Evolutionary conservation across 2,888 invertebrate genomes (phyloP), one percentile per base, ranked within the genome.

Genomic region (Julus scanicus): DNA sequence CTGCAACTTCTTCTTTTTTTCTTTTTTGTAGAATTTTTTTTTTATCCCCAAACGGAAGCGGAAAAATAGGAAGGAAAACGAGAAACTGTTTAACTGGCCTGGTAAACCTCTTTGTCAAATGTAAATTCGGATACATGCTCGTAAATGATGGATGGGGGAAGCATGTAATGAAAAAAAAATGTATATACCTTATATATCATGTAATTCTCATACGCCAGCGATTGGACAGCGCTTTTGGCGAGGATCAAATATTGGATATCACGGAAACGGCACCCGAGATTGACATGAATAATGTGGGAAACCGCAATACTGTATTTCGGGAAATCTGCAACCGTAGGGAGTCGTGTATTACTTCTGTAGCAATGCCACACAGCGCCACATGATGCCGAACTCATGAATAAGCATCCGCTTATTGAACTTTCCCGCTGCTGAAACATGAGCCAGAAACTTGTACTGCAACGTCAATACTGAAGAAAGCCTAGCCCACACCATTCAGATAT

Each of bases 61-160:
- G 5, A 63, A 63, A 63, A 63, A 20, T 63, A 63, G 63, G 63
- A 63, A 63, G 63, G 63, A 63, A 63, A 63, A 63, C 63, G 63
- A 63, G 63, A 63, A 63, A 63, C 63, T 63, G 63, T 63, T 63
- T 63, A 63, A 63, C 63, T 63, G 63, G 63, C 63, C 63, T 63
- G 63, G 63, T 63, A 63, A 63, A 63, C 63, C 63, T 63, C 63
- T 63, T 63, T 63, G 63, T 63, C 63, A 15, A 63, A 63, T 63
- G 63, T 63, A 63, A 63, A 63, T 63, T 63, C 63, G 63, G 63
- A 63, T 20, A 63, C 63, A 63, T 63, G 63, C 63, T 63, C 63
- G 63, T 63, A 63, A 63, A 63, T 63, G 63, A 63, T 63, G 63
- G 63, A 63, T 8, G 63, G 63, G 29, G 63, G 63, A n/a, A 63